These are phyloP conservation scores for Eidolon helvum DNA, from an alignment of 2,113 vertebrate species.

Conservation along the genomic window DNA sequence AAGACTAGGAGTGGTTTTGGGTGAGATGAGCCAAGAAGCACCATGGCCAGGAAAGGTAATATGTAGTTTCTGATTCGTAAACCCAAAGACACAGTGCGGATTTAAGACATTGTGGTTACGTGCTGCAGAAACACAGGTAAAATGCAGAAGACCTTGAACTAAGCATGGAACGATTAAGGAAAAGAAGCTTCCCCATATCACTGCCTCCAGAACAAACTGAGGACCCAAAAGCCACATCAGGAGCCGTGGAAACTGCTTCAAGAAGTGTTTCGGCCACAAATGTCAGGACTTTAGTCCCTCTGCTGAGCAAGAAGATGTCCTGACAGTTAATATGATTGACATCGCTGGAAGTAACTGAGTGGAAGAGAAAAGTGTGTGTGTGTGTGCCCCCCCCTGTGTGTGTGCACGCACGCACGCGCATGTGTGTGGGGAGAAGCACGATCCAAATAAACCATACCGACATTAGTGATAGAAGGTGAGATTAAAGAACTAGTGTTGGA, in stretches of 20 bases:
- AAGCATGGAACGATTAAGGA: background rate
- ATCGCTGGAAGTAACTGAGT: background rate
- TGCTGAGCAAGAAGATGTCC: background rate
- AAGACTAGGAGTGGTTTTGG: background rate
- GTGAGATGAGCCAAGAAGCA: background rate
- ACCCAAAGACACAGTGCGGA: background rate
- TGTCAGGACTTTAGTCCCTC: background rate
- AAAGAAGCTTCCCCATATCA: background rate
- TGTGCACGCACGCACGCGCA: background rate
- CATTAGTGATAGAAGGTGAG: background rate
- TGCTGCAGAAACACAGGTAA: background rate
- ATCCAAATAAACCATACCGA: background rate
- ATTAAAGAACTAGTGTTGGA: background rate
- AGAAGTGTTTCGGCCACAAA: background rate
- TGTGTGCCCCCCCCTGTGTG: too few relatives aligned
- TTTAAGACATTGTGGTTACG: background rate
- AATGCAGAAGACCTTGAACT: background rate
- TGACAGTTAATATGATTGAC: background rate
- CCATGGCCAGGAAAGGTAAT: background rate
- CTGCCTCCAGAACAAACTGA: background rate
- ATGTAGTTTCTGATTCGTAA: background rate
- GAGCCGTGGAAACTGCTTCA: background rate
- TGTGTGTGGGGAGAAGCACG: background rate
- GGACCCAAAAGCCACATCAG: background rate
- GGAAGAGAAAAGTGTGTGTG: background rate